Evolutionary conservation across 64 coral and sea anemone genomes (phyloP), one percentile per base, ranked within the genome.

Genomic region (Montipora efflorescens): DNA sequence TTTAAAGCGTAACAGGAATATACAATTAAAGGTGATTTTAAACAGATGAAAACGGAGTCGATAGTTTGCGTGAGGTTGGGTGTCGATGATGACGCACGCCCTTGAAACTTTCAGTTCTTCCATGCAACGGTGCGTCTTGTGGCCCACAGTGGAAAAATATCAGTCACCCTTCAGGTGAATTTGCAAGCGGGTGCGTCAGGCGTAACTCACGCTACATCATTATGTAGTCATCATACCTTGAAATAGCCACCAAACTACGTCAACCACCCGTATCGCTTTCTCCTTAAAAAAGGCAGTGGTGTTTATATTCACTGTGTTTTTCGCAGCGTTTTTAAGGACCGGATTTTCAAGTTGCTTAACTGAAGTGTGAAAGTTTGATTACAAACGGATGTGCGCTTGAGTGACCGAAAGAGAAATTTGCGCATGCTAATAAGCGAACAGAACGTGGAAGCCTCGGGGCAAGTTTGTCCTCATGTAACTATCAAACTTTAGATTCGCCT

Each of bases 371-470:
- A 86, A 69, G 82, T 69, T 86, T 86, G 82, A 86, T 86, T 86
- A 86, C 82, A 86, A 86, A 71, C 82, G 82, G 82, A 86, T 86
- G 62, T 86, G 62, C 82, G 82, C 82, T 86, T 12, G 82, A 86
- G 82, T 71, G 67, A 44, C 66, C 36, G 13, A 68, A 10, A 67
- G 25, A 86, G 16, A 19, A 36, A 68, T 86, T 49, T 71, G 68
- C 68, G 20, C 68, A 86, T 86, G 82, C 82, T 68, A 86, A 86
- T 86, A 49, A 70, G 6, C 8, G 10, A 36, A 5, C 47, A 21
- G n/a, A 59, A 86, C 82, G 82, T 86, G 82, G 62, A 22, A 70
- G 46, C 61, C 66, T 64, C 44, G 59, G 82, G 82, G 82, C 81
- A 68, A 84, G 12, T 16, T 36, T 36, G 36, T 36, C 36, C 36